phyloP scores from a whole-genome alignment of 92 coral and sea anemone genomes.

The Porites lobata region DNA sequence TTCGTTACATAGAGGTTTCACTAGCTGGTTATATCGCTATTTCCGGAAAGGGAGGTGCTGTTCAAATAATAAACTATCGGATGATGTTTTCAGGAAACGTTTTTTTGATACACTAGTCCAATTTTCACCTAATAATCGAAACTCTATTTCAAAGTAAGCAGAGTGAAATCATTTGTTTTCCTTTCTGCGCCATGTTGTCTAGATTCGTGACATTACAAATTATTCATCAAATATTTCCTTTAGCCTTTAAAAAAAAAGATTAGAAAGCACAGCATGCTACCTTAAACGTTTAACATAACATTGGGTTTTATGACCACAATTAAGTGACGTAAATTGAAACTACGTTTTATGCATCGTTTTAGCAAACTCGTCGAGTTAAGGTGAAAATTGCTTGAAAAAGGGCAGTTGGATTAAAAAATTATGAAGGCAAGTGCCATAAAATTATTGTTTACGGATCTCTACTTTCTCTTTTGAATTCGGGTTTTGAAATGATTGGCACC shows the following conservation, averaged over 20 bases:
- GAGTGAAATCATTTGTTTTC: constrained; percentile 28
- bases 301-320: neutral
- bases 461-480: constrained; percentile 6
- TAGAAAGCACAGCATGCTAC: constrained; percentile 18
- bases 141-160: constrained; percentile 8
- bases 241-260: neutral
- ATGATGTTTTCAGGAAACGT: constrained; percentile 27
- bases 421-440: neutral
- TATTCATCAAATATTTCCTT: constrained; percentile 26
- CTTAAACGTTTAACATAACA: constrained; percentile 4
- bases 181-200: constrained; percentile 39
- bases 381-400: neutral
- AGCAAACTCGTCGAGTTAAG: neutral
- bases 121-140: constrained; percentile 6
- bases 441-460: neutral
- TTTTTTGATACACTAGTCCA: constrained; percentile 22
- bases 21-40: neutral
- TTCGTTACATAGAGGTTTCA: neutral
- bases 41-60: constrained; percentile 19
- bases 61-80: constrained; percentile 22
- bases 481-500: constrained; percentile 24
- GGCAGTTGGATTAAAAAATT: neutral
- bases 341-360: neutral
- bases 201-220: constrained; percentile 29
- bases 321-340: neutral